phyloP scores from a whole-genome alignment of 2,888 invertebrate genomes.

The Pharmacophagus antenor region DNA sequence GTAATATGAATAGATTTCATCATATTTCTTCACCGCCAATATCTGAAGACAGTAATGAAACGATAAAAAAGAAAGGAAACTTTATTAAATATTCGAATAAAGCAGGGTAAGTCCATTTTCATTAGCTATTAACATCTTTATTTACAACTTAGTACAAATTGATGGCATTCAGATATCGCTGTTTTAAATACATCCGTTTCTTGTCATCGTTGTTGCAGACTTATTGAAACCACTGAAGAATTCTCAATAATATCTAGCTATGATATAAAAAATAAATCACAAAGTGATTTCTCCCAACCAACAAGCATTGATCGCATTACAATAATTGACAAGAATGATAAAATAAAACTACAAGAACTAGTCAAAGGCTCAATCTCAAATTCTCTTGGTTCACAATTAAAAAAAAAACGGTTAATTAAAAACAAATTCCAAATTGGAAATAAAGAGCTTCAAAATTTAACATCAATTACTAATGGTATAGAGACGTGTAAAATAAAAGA shows the following conservation, averaged over 20 bases:
- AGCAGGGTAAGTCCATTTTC: constrained; percentile 46
- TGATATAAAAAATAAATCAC: constrained; percentile 47
- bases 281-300: constrained; percentile 46
- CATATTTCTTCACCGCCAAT: constrained; percentile 58
- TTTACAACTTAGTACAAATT: too few relatives aligned
- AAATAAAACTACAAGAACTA: constrained; percentile 34
- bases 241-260: constrained; percentile 62
- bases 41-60: constrained; percentile 52
- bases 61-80: constrained; percentile 43
- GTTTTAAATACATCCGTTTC: too few relatives aligned
- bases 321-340: constrained; percentile 57
- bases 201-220: constrained; percentile 46
- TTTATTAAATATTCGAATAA: constrained; percentile 47
- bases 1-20: constrained; percentile 63
- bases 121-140: neutral
- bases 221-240: constrained; percentile 63
- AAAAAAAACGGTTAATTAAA: constrained; percentile 2
- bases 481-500: constrained; percentile 3
- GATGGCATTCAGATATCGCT: too few relatives aligned
- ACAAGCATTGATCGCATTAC: constrained; percentile 66
- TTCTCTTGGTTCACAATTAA: constrained; percentile 14
- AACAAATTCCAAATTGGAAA: neutral
- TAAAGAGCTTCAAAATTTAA: constrained; percentile 2
- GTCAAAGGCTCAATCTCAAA: constrained; percentile 3
- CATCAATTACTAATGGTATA: neutral